These are phyloP conservation scores for Trachurus trachurus DNA, from an alignment of 2,797 vertebrate species.

Conservation along the genomic window DNA sequence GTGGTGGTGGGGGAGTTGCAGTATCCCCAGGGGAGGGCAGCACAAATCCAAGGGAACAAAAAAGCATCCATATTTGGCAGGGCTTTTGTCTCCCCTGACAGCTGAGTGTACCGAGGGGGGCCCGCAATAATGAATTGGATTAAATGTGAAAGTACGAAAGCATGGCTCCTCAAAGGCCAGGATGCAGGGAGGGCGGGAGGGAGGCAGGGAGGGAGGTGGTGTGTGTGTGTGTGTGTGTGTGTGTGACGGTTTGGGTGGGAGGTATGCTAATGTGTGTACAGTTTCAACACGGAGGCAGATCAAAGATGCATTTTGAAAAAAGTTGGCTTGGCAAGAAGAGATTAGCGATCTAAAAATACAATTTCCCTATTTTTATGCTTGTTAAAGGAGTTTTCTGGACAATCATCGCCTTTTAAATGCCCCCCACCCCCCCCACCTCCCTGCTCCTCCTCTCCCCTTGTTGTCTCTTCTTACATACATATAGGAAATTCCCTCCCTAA, in stretches of 20 bases:
- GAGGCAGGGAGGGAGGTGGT: too few species aligned
- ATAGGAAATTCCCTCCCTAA: constrained; percentile 41
- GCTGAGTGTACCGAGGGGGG: constrained; percentile 70
- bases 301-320: constrained; percentile 37
- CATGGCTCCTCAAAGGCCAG: constrained; percentile 70
- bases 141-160: constrained; percentile 82
- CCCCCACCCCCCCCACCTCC: too few species aligned
- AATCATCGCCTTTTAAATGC: constrained; percentile 38
- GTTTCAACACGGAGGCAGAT: constrained; percentile 55
- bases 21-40: constrained; percentile 80
- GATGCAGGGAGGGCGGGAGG: not conserved
- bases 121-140: constrained; percentile 85
- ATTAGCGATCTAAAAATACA: constrained; percentile 30
- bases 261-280: constrained; percentile 73
- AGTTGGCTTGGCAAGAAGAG: constrained; percentile 14
- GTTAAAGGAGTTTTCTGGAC: constrained; percentile 41
- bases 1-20: constrained; percentile 34
- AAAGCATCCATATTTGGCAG: constrained; percentile 84
- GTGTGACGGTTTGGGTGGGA: constrained; percentile 17
- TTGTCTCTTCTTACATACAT: constrained; percentile 23
- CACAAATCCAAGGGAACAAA: constrained; percentile 84
- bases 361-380: constrained; percentile 25
- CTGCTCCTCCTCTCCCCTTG: constrained; percentile 9
- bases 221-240: too few species aligned
- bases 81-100: constrained; percentile 84